phyloP scores from a whole-genome alignment of 2,113 vertebrate species.

The Equus przewalskii region DNA sequence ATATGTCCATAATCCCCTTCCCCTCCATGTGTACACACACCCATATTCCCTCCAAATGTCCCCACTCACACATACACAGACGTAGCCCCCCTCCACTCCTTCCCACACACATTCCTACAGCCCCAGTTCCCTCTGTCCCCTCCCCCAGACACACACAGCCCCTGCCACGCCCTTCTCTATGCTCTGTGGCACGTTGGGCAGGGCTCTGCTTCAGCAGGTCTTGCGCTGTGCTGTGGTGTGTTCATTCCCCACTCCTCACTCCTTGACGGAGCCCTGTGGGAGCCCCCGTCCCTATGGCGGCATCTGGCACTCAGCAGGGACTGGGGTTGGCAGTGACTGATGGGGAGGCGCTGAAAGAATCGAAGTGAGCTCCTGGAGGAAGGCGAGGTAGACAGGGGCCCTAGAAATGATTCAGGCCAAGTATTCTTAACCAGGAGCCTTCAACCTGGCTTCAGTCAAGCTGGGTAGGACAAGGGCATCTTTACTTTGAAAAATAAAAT shows the following conservation, averaged over 20 bases:
- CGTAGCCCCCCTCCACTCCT: fast-evolving
- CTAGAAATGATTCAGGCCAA: background rate
- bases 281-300: background rate
- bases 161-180: background rate
- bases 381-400: background rate
- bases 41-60: background rate
- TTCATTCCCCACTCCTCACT: background rate
- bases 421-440: background rate
- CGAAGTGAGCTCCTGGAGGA: background rate
- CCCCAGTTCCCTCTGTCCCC: too few species aligned
- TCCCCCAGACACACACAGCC: background rate
- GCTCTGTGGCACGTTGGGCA: background rate
- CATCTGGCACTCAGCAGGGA: background rate
- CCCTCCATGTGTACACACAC: background rate
- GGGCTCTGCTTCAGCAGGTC: background rate
- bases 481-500: background rate
- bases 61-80: background rate
- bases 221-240: fast-evolving
- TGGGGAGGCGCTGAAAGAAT: background rate
- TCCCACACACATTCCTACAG: background rate
- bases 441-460: background rate
- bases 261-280: background rate
- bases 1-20: background rate
- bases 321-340: background rate
- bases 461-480: background rate